Evolutionary conservation across 2,113 vertebrate species (phyloP).

Genomic region (Bubalus kerabau): DNA sequence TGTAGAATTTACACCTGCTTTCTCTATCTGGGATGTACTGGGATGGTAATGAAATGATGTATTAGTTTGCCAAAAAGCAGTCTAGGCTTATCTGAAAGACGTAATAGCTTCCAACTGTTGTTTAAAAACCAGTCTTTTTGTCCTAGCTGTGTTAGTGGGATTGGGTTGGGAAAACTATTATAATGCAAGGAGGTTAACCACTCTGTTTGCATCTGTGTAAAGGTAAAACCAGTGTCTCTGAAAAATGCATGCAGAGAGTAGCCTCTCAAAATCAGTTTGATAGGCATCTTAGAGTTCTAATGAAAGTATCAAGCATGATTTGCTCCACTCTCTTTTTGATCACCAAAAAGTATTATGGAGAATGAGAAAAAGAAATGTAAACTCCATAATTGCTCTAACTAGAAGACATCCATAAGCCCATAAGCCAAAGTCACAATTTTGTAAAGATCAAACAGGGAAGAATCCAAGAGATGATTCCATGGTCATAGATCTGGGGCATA

Average conservation of each 20-base stretch:
- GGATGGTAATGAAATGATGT: conserved; percentile 48
- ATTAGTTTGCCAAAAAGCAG: conserved; percentile 48
- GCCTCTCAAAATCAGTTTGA: not conserved
- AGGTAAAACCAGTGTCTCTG: not conserved
- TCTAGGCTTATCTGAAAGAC: conserved; percentile 50
- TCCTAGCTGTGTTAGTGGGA: not conserved
- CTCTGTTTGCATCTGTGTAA: not conserved
- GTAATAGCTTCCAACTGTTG: conserved; percentile 46
- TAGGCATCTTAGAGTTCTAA: not conserved
- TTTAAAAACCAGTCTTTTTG: not conserved
- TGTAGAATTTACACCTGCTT: conserved; percentile 73
- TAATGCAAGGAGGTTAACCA: not conserved
- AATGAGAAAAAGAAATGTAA: not conserved
- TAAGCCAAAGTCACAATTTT: not conserved
- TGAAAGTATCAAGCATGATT: not conserved
- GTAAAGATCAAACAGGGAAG: not conserved
- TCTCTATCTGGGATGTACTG: conserved; percentile 59
- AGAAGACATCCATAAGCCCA: not conserved
- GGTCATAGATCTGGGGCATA: not conserved
- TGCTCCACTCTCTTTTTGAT: not conserved
- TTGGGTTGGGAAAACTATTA: not conserved
- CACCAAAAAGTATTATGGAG: not conserved
- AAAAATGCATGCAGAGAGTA: not conserved
- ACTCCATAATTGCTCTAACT: not conserved
- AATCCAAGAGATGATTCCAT: not conserved